Base-by-base conservation (phyloP, 1,140 invertebrate species). In the Apis laboriosa region DNA sequence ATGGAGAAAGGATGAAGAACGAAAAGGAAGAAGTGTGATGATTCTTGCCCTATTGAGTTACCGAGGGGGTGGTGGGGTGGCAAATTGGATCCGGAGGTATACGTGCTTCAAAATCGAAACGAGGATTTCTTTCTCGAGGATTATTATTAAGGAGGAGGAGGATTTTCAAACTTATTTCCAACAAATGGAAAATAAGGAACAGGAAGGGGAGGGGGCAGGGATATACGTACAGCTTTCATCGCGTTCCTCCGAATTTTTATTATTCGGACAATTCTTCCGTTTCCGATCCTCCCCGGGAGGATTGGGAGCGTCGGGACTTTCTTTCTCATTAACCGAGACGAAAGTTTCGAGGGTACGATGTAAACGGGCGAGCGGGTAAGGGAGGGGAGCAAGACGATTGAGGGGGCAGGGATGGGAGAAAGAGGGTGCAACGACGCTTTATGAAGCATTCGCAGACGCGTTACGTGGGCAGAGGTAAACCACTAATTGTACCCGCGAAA, bases 361-460 rank as follows among this genome's bases (percentile, higher is more conserved):
- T 67, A 67, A 79, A 72, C 34, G 68, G 34, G 15, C 61, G 77
- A 56, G 28, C 17, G 13, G 19, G 13, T n/a, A n/a, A 24, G 5
- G 5, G 34, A 3, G 34, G 34, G 4, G 34, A 4, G 34, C 34
- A 34, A 43, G 5, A 43, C 5, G 34, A 43, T 43, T 43, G 34
- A 60, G 21, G 13, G 51, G 43, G 28, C 11, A 60, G 61, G 49
- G 9, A 9, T 8, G 70, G 3, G 58, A 66, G 15, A 53, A 17
- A 21, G n/a, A 53, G 24, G 15, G 49, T n/a, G 51, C 70, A 79
- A 88, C 75, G 85, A 86, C 88, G 87, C 86, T 92, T 92, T 91
- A 91, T 91, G 89, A 90, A 92, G 89, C 90, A 87, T 91, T 90
- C 82, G 86, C 79, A 86, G 85, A 91, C 89, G 90, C 91, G 90